Base-by-base conservation (phyloP, 2,113 vertebrate genomes). In the Esox niger region DNA sequence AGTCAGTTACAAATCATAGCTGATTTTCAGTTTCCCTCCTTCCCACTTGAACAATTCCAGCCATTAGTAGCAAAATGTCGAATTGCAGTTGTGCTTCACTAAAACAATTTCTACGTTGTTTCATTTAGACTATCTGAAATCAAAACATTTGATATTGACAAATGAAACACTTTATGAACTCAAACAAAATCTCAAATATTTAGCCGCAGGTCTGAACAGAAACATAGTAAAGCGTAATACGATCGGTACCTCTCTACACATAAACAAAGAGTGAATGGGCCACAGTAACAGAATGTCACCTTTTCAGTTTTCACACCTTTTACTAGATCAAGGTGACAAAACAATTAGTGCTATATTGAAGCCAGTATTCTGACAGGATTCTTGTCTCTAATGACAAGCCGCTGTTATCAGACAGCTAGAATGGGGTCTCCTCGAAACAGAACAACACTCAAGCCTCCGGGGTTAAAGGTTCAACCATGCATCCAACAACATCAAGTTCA, bases 371-470 rank as follows among this genome's bases (percentile, higher is more conserved):
- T 82, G 80, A 85, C 79, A 77, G 69, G 73, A 74, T 81, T 87
- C 82, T 77, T 82, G 81, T 86, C 84, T 82, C 49, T 66, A 32
- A 80, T 82, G 80, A 75, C 76, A n/a, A n/a, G n/a, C n/a, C 87
- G 83, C 66, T 87, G 67, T 86, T 87, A 90, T 87, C 89, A 90
- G 77, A 65, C 52, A 65, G 80, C 66, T 68, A 10, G 54, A 80
- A 79, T 64, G n/a, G n/a, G 70, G 69, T 56, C 63, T 55, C 74
- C 62, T 70, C 72, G 77, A 66, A 68, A 76, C 65, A 74, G 77
- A 82, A 66, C 63, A 68, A 68, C 58, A 64, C 76, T 80, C 77
- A 74, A 66, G 65, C 54, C 58, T 62, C 29, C 71, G 55, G 71
- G 82, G 83, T 87, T 82, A 85, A 47, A 47, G 49, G 79, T 80